Conservation (phyloP, 2,888 invertebrate genomes). For the Epistrophella euchroma region DNA sequence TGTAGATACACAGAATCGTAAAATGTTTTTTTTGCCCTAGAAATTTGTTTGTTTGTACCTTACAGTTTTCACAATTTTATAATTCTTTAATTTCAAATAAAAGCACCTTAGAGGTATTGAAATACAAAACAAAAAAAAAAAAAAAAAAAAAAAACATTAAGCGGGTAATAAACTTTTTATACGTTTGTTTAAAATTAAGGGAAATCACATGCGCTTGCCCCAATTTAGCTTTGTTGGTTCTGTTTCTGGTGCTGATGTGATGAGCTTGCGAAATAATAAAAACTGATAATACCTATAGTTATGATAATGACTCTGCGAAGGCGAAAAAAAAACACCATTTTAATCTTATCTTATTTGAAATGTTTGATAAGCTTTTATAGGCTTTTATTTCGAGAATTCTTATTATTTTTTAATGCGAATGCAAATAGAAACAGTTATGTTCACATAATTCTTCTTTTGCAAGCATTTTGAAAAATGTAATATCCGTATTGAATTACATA, state of each 20-base stretch:
- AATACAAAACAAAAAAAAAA: not conserved
- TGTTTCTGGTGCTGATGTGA: not conserved
- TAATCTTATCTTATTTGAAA: conserved; percentile 11
- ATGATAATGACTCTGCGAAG: conserved; percentile 10
- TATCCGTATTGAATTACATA: too few species aligned
- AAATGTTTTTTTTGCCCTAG: conserved; percentile 10
- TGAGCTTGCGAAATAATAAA: conserved; percentile 31
- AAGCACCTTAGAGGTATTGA: not conserved
- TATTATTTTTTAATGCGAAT: not conserved
- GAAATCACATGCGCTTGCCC: conserved; percentile 31
- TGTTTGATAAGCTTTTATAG: conserved; percentile 8
- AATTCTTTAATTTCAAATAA: not conserved
- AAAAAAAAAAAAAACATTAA: not conserved
- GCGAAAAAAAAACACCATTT: not conserved
- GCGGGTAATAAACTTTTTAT: not conserved
- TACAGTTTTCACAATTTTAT: not conserved
- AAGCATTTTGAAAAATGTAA: not conserved
- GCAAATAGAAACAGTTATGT: conserved; percentile 3
- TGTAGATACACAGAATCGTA: not conserved
- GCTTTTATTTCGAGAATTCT: not conserved
- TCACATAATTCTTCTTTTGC: not conserved
- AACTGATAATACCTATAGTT: not conserved
- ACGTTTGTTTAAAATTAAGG: conserved; percentile 17
- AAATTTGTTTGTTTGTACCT: not conserved
- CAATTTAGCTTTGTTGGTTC: not conserved